Evolutionary conservation across 1,140 invertebrate species (phyloP).

Genomic region (Planococcus citri): DNA sequence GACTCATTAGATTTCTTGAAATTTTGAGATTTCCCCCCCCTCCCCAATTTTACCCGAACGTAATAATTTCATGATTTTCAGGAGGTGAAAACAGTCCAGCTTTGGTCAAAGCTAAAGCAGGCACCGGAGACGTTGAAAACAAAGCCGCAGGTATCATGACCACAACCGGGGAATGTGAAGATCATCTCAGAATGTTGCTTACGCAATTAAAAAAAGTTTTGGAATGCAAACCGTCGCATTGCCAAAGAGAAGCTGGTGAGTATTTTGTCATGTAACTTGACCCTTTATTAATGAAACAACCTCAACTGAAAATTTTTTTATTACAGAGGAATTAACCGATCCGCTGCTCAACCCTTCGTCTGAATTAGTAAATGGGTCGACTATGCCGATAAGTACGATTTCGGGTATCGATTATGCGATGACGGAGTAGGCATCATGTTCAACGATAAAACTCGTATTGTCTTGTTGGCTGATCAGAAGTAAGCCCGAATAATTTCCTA

Average conservation of each 20-base stretch:
- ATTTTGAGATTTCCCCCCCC: no score
- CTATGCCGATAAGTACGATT: constrained; percentile 96
- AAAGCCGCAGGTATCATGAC: constrained; percentile 5
- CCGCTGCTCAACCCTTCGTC: constrained; percentile 84
- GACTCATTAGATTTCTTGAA: no score
- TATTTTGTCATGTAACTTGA: background rate
- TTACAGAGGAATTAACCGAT: constrained; percentile 78
- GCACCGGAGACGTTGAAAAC: background rate
- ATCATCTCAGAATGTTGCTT: constrained; percentile 19
- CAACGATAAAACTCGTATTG: constrained; percentile 85
- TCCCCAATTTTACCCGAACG: no score
- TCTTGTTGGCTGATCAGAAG: constrained; percentile 70
- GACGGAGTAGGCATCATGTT: constrained; percentile 91
- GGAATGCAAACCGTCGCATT: constrained; percentile 13
- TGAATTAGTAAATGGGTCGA: constrained; percentile 99
- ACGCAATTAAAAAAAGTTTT: constrained; percentile 22
- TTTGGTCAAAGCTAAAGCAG: background rate
- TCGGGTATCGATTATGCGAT: constrained; percentile 93
- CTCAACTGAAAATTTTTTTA: background rate
- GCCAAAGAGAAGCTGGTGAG: constrained; percentile 21
- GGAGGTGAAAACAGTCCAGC: background rate
- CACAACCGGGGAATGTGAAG: constrained; percentile 21
- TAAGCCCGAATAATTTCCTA: no score
- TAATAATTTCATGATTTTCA: no score
- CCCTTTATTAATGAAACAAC: background rate